Evolutionary conservation across 1,140 invertebrate species (phyloP), one percentile per base, ranked within the genome.

Genomic region (Drosophila bocqueti): DNA sequence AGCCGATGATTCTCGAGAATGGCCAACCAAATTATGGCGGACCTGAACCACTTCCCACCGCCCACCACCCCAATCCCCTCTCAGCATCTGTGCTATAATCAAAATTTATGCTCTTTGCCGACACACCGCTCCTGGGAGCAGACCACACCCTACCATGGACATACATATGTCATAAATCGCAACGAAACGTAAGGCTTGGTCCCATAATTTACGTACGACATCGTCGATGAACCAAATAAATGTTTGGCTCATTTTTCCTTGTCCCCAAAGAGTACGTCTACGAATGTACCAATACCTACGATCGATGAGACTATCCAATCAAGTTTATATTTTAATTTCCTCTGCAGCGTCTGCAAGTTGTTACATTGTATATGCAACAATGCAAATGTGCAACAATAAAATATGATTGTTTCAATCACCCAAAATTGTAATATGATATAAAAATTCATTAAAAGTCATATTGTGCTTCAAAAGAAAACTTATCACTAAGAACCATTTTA

Each of bases 91-190:
- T 36, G 78, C 64, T 40, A 57, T 86, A 86, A 86, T 86, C 83
- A 89, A 69, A 87, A 89, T 87, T 81, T 87, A 87, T 89, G 83
- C 84, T 83, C 64, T 55, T 75, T 55, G 72, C 36, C 71, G 69
- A 73, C 67, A 73, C 67, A 61, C 67, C 45, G 71, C 69, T 49
- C 29, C 45, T 73, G 66, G 29, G 69, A 73, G 66, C 46, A 58
- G 62, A 79, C 69, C 80, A 36, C 71, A 74, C 47, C 76, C 62
- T 63, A 80, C 77, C 64, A 69, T 58, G 66, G 83, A 61, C 83
- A 87, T 68, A 77, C 83, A 87, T 72, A 80, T 83, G 83, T 79
- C 73, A 87, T 87, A 89, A 87, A 89, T 89, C 76, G 83, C 61
- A 47, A 26, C 47, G 69, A 24, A 50, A n/a, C 42, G 69, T 26